These are phyloP conservation scores for Lathronympha strigana DNA, from an alignment of 2,888 invertebrate genomes.

Conservation along the genomic window DNA sequence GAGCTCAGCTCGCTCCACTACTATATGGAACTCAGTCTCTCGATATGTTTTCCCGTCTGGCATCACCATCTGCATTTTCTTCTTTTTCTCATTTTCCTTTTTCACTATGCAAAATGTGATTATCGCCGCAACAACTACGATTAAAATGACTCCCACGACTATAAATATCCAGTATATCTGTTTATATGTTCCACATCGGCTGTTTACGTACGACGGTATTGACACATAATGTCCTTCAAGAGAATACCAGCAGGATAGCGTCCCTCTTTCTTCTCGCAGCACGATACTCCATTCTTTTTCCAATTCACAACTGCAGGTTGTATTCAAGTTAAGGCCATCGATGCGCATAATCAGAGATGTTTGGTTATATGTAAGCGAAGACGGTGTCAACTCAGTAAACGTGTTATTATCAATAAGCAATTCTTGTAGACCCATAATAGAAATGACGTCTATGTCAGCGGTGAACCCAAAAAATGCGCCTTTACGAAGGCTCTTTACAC, in stretches of 20 bases:
- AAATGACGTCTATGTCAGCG: conserved; percentile 75
- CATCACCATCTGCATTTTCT: conserved; percentile 88
- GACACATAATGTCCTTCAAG: conserved; percentile 70
- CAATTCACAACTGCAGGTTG: conserved; percentile 83
- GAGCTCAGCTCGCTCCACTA: conserved; percentile 92
- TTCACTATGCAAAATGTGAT: conserved; percentile 75
- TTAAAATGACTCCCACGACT: conserved; percentile 74
- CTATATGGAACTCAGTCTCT: conserved; percentile 94
- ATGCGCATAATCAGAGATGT: conserved; percentile 82
- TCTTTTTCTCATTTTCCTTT: conserved; percentile 81
- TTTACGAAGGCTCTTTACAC: conserved; percentile 81
- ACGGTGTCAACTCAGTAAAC: conserved; percentile 80
- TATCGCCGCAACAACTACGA: conserved; percentile 76
- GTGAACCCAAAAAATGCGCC: conserved; percentile 86
- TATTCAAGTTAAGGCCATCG: conserved; percentile 84
- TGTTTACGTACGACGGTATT: conserved; percentile 70
- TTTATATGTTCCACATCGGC: conserved; percentile 73
- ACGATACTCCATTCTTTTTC: conserved; percentile 69
- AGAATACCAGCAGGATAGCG: conserved; percentile 72
- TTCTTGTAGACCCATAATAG: conserved; percentile 74
- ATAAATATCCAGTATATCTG: conserved; percentile 78
- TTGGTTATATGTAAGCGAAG: conserved; percentile 84
- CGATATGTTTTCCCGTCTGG: conserved; percentile 92
- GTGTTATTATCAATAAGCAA: conserved; percentile 87
- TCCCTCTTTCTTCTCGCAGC: conserved; percentile 66